A percentile compares a stretch with the other conserved stretches of the same genome.
Evolutionary conservation across 64 coral and sea anemone genomes (phyloP).

Genomic region (Montipora cactus): DNA sequence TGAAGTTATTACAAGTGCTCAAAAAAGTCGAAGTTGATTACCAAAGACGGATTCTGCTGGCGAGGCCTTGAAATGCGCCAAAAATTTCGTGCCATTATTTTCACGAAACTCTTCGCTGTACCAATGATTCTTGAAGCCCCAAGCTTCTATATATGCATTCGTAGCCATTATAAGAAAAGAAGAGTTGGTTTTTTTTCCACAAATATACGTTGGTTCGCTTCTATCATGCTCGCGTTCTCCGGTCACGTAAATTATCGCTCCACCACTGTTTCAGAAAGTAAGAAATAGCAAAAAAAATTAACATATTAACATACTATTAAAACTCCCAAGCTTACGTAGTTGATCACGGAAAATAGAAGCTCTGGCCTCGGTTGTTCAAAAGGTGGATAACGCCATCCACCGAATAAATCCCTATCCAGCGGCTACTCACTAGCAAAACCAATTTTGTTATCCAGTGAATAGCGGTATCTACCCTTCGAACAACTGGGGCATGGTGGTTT

Average conservation of each 20-base stretch:
- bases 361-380: too few species aligned
- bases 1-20: too few species aligned
- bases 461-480: too few species aligned
- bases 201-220: background rate
- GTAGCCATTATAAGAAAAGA: conserved; percentile 7
- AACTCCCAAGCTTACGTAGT: too few species aligned
- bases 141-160: background rate
- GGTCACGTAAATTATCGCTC: background rate
- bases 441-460: too few species aligned
- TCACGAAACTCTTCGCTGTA: background rate
- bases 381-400: too few species aligned
- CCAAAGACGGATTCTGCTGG: background rate
- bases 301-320: too few species aligned
- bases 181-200: background rate
- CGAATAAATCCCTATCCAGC: too few species aligned
- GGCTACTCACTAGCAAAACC: too few species aligned
- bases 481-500: too few species aligned
- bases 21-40: background rate
- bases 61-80: background rate
- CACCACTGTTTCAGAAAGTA: conserved; percentile 9
- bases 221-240: background rate
- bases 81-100: conserved; percentile 13
- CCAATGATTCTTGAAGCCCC: background rate
- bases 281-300: background rate
- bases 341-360: too few species aligned